Evolutionary conservation across 2,888 invertebrate species (phyloP).

Genomic region (Callimorpha dominula): DNA sequence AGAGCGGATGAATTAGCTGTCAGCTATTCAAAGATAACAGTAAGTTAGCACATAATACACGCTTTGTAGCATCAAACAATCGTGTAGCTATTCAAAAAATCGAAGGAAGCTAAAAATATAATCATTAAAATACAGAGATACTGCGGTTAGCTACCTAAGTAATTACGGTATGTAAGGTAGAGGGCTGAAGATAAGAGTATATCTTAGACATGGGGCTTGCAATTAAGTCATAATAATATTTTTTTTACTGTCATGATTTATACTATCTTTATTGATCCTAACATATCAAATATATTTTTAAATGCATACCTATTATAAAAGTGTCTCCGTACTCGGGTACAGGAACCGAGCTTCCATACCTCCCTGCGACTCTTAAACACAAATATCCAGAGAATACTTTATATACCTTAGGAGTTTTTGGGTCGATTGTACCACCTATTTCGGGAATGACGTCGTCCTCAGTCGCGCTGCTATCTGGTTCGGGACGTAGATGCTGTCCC

Average conservation of each 20-base stretch:
- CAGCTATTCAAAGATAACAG: slow-evolving; percentile 80
- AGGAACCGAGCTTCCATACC: too few species aligned
- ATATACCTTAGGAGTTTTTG: too few species aligned
- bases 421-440: too few species aligned
- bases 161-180: not conserved
- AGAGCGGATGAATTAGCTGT: slow-evolving; percentile 82
- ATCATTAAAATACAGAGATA: slow-evolving; percentile 5
- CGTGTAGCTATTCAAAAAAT: slow-evolving; percentile 63
- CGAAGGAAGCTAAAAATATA: slow-evolving; percentile 22
- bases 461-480: too few species aligned
- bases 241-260: not conserved
- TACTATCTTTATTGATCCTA: too few species aligned
- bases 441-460: too few species aligned
- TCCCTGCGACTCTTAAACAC: too few species aligned
- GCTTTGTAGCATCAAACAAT: slow-evolving; percentile 71
- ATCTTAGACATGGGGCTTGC: not conserved
- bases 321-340: too few species aligned
- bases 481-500: too few species aligned
- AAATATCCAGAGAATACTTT: too few species aligned
- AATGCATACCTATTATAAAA: too few species aligned
- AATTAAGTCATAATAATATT: not conserved
- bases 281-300: too few species aligned
- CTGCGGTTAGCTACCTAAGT: not conserved
- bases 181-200: not conserved
- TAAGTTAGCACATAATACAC: slow-evolving; percentile 66